phyloP scores from a whole-genome alignment of 2,113 vertebrate genomes.

The Strigops habroptila region DNA sequence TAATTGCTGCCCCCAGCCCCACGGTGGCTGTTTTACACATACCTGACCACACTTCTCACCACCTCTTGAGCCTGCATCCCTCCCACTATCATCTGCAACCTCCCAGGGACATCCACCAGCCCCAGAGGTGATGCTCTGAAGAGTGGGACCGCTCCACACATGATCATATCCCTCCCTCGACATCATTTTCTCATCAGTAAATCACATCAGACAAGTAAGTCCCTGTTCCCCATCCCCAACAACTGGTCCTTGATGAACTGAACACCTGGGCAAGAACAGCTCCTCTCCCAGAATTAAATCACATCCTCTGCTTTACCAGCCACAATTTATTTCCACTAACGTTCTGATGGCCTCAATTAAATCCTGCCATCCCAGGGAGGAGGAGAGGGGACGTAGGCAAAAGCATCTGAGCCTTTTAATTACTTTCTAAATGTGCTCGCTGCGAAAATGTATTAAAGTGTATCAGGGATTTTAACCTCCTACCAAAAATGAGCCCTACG shows the following conservation, averaged over 20 bases:
- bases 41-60: not conserved
- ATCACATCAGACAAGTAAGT: not conserved
- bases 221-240: not conserved
- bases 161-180: not conserved
- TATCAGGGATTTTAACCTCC: constrained; percentile 52
- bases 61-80: not conserved
- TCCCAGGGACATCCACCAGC: not conserved
- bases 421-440: constrained; percentile 59
- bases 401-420: constrained; percentile 58
- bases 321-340: constrained; percentile 42
- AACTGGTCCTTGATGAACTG: not conserved
- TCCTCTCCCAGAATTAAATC: constrained; percentile 3
- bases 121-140: fast-evolving
- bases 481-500: constrained; percentile 38
- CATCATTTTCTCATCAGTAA: not conserved
- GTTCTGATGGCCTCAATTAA: constrained; percentile 68
- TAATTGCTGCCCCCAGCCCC: not conserved
- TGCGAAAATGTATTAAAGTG: constrained; percentile 55
- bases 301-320: constrained; percentile 9
- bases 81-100: fast-evolving
- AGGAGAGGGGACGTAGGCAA: not conserved
- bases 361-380: not conserved
- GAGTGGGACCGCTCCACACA: fast-evolving
- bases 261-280: not conserved
- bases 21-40: not conserved